Percentiles rank a stretch among this genome's conserved stretches.
phyloP scores from a whole-genome alignment of 1,140 invertebrate genomes.

The Acyrthosiphon pisum region DNA sequence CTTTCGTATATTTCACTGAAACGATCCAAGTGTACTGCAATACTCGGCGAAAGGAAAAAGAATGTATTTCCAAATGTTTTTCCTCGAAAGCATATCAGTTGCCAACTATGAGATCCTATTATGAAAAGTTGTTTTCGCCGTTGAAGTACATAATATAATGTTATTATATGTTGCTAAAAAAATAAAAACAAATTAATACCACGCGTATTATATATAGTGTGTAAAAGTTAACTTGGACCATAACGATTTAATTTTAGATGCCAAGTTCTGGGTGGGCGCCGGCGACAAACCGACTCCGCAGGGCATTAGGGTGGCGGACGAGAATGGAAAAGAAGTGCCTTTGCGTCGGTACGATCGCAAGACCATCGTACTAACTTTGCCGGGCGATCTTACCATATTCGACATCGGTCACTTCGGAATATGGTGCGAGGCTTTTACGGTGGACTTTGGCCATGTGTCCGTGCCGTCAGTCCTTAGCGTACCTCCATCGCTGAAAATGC shows the following conservation, averaged over 20 bases:
- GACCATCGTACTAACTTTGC: constrained; percentile 85
- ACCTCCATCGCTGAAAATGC: constrained; percentile 89
- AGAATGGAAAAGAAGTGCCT: constrained; percentile 84
- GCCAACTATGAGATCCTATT: not conserved
- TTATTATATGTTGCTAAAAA: not conserved
- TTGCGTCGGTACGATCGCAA: constrained; percentile 81
- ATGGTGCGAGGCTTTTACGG: constrained; percentile 87
- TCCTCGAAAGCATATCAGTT: not conserved
- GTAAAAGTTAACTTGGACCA: not conserved
- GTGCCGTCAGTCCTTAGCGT: constrained; percentile 79
- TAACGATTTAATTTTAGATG: constrained; percentile 70
- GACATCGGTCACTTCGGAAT: constrained; percentile 86
- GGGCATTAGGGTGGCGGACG: constrained; percentile 83
- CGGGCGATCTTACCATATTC: constrained; percentile 80
- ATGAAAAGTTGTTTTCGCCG: not conserved
- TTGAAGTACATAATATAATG: not conserved
- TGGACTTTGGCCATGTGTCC: constrained; percentile 86
- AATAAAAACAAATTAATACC: not conserved
- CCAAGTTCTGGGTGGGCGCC: constrained; percentile 88
- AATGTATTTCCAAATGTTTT: constrained; percentile 1
- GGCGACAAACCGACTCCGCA: constrained; percentile 79
- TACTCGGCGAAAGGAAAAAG: not conserved
- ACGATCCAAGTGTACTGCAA: not conserved
- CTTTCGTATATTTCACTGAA: not conserved
- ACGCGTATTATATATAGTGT: not conserved